phyloP scores from a whole-genome alignment of 2,797 vertebrate species.

The Bovichtus diacanthus region DNA sequence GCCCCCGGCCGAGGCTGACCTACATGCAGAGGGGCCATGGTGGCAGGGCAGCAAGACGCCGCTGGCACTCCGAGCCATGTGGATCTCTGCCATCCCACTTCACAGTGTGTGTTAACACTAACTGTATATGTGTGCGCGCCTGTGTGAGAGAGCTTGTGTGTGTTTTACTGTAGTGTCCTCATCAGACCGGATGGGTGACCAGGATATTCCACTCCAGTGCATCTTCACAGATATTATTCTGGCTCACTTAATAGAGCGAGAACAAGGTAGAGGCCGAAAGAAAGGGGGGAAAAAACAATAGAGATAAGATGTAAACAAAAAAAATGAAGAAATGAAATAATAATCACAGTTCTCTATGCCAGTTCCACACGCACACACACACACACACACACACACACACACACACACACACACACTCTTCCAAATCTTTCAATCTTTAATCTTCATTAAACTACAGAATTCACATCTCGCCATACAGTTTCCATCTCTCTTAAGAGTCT shows the following conservation, averaged over 20 bases:
- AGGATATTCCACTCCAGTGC: slow-evolving; percentile 65
- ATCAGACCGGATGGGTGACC: slow-evolving; percentile 59
- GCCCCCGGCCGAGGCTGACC: slow-evolving; percentile 71
- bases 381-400: slow-evolving; percentile 3
- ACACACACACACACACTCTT: slow-evolving; percentile 1
- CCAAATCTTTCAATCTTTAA: slow-evolving; percentile 36
- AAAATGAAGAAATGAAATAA: slow-evolving; percentile 25
- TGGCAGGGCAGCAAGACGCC: slow-evolving; percentile 66
- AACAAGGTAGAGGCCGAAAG: not conserved
- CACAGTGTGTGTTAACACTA: slow-evolving; percentile 41
- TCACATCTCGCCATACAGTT: slow-evolving; percentile 28
- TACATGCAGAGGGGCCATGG: slow-evolving; percentile 76
- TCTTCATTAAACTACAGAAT: slow-evolving; percentile 45
- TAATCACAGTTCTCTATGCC: slow-evolving; percentile 2
- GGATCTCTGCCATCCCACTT: slow-evolving; percentile 54
- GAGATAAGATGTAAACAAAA: not conserved
- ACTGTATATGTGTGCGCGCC: slow-evolving; percentile 12
- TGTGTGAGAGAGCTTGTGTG: slow-evolving; percentile 15
- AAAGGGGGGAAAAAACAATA: not conserved
- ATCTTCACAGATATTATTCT: slow-evolving; percentile 59
- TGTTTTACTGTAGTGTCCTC: slow-evolving; percentile 50
- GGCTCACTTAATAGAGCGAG: slow-evolving; percentile 47
- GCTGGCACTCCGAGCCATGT: slow-evolving; percentile 60
- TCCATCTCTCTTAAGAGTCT: slow-evolving; percentile 24
- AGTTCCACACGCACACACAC: not conserved